Evolutionary conservation across 1,140 invertebrate species (phyloP), one percentile per base, ranked within the genome.

Genomic region (Drosophila murphyi): DNA sequence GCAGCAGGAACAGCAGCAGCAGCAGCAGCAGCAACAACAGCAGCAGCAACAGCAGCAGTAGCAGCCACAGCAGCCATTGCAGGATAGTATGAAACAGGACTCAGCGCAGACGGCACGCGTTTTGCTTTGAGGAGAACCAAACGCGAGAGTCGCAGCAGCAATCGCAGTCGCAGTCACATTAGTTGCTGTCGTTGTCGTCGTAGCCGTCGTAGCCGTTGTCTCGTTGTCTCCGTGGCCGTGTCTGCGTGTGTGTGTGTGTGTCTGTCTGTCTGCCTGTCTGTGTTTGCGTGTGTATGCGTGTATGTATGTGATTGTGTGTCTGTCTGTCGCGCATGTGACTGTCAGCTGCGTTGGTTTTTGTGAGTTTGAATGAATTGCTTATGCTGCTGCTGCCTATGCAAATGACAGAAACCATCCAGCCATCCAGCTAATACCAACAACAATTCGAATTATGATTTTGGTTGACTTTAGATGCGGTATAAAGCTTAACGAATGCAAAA

Each of bases 101-200:
- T 87, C 83, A 87, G 83, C 80, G 83, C 83, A 88, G 83, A 87
- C 83, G 83, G 83, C 83, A 87, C 83, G 83, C 80, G 83, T 87
- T 87, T 78, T 76, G 80, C 69, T 74, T 80, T 52, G 67, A 76
- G 78, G 65, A 74, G 48, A 61, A 83, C 37, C 47, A 78, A 78
- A 64, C 67, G 57, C 65, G 75, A 65, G 74, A 72, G 65, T 69
- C 51, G 67, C 60, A 82, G 64, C 57, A 72, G 76, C 69, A 64
- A 34, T 48, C 34, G 39, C 32, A 65, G 56, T 56, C 34, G 28
- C 68, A 62, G 67, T 35, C 28, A 32, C 39, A 45, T 32, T 39
- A 43, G 20, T 20, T 45, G 34, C 34, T n/a, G 45, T 50, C n/a
- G 39, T 10, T 45, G 63, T 65, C 39, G 64, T 67, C 45, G 65